Evolutionary conservation across 2,888 invertebrate genomes (phyloP).

Genomic region (Flexamia atlantica): DNA sequence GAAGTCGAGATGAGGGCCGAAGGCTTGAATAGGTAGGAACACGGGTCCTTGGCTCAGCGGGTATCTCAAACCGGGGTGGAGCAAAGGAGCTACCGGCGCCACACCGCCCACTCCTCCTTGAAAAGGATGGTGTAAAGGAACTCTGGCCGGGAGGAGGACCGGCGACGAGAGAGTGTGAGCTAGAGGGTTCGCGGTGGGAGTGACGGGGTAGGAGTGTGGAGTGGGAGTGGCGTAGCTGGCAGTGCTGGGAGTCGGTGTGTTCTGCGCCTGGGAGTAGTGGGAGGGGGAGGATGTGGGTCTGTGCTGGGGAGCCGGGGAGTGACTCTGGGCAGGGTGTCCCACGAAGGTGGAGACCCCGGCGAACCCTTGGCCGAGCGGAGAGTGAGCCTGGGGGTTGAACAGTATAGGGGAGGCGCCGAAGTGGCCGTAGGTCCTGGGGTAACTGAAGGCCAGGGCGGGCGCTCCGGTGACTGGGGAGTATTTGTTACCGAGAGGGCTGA

Average conservation of each 20-base stretch:
- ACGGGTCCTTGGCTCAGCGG: constrained; percentile 7
- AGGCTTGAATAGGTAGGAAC: constrained; percentile 29
- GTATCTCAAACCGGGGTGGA: constrained; percentile 5
- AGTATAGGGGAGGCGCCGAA: neutral
- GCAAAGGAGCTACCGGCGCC: neutral
- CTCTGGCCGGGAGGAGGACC: neutral
- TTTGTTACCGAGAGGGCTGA: neutral
- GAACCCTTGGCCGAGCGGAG: neutral
- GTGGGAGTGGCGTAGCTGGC: constrained; percentile 35
- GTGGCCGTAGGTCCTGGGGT: constrained; percentile 28
- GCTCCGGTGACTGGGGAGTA: neutral
- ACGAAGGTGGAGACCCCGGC: neutral
- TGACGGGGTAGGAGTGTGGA: neutral
- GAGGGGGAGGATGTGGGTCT: neutral
- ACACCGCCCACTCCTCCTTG: neutral
- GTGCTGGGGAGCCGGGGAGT: neutral
- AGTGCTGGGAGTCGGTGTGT: constrained; percentile 23
- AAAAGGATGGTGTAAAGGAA: neutral
- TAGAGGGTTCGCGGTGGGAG: constrained; percentile 6
- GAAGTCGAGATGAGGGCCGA: neutral
- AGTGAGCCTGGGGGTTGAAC: constrained; percentile 4
- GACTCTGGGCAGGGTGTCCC: neutral
- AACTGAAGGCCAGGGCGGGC: neutral
- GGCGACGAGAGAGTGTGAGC: constrained; percentile 15
- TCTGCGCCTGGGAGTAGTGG: neutral